Evolutionary conservation across 2,113 vertebrate genomes (phyloP).

Genomic region (Cervus canadensis): DNA sequence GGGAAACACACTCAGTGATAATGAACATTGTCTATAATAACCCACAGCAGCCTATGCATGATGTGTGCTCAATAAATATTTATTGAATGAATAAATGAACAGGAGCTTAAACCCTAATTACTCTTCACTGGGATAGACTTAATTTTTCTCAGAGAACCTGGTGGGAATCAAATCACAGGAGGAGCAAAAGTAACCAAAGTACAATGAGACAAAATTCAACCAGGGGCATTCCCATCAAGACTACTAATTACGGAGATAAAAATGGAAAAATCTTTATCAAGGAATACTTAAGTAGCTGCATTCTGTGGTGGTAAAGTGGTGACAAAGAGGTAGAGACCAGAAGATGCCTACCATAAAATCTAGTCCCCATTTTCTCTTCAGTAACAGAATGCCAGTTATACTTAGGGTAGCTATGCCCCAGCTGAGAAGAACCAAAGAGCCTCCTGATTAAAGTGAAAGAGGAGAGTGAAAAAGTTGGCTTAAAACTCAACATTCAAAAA

Average conservation of each 20-base stretch:
- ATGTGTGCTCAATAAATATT: background rate
- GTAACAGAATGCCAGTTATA: background rate
- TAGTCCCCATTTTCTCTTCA: background rate
- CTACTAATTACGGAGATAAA: background rate
- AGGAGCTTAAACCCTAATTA: background rate
- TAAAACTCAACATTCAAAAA: background rate
- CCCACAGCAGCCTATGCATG: background rate
- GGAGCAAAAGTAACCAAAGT: conserved; percentile 19
- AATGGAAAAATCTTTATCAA: background rate
- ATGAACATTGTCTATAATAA: background rate
- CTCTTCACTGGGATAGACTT: background rate
- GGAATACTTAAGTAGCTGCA: background rate
- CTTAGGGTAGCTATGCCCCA: background rate
- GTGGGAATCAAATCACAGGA: background rate
- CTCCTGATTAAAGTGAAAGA: background rate
- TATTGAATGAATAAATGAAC: background rate
- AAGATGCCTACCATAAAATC: background rate
- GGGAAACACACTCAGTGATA: background rate
- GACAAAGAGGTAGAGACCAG: background rate
- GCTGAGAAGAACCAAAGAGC: background rate
- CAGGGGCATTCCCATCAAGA: background rate
- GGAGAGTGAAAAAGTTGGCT: background rate
- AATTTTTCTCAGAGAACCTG: background rate
- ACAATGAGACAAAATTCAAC: background rate
- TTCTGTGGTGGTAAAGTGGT: background rate